Conservation (phyloP, 2,113 vertebrate species). For the Colossoma macropomum region DNA sequence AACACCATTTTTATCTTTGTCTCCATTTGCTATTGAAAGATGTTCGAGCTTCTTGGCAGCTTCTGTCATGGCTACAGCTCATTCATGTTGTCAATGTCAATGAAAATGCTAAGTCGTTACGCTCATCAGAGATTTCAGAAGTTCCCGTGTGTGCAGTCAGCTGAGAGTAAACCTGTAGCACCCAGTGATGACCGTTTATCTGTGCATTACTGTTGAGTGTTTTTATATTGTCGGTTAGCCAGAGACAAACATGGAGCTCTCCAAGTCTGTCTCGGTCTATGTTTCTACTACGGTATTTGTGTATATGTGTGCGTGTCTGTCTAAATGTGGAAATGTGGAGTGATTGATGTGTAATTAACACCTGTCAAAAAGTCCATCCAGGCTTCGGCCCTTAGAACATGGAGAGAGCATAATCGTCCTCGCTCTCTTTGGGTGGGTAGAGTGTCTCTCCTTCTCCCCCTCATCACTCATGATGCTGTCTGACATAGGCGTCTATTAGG, state of each 20-base stretch:
- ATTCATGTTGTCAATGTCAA: neutral
- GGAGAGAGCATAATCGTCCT: too few species aligned
- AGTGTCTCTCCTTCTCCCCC: too few species aligned
- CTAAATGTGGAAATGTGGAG: slow-evolving; percentile 3
- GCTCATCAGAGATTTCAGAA: neutral
- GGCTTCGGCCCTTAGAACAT: too few species aligned
- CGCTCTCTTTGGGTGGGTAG: too few species aligned
- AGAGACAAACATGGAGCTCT: neutral
- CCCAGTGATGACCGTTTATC: neutral
- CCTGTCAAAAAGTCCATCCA: neutral
- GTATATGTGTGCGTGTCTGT: slow-evolving; percentile 4
- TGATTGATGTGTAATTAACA: neutral
- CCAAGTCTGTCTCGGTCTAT: neutral
- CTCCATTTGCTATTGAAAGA: neutral
- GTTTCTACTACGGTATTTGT: slow-evolving; percentile 2
- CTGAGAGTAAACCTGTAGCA: slow-evolving; percentile 1
- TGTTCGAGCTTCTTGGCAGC: neutral
- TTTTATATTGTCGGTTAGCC: slow-evolving; percentile 22
- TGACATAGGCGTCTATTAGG: too few species aligned
- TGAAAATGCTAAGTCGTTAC: neutral
- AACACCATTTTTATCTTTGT: neutral
- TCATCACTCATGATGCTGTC: too few species aligned
- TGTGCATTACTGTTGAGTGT: neutral
- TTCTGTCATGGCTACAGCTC: neutral
- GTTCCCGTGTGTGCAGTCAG: neutral